phyloP scores from a whole-genome alignment of 1,140 invertebrate species.

The Zaprionus taronus region DNA sequence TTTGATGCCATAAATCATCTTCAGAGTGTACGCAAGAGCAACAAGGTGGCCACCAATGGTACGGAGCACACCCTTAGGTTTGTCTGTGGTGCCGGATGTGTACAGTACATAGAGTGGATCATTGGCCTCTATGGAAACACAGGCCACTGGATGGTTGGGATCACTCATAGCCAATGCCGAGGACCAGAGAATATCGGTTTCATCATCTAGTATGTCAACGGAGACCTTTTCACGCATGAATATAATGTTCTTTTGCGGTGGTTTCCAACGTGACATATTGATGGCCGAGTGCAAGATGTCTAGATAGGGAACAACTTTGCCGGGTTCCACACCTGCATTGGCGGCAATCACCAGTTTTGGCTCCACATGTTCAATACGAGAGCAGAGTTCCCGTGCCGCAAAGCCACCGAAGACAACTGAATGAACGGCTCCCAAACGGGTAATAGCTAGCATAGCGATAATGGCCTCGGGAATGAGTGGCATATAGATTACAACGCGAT shows the following conservation, averaged over 20 bases:
- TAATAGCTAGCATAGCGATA: conserved; percentile 93
- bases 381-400: conserved; percentile 93
- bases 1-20: conserved; percentile 91
- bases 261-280: conserved; percentile 88
- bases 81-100: conserved; percentile 95
- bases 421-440: conserved; percentile 93
- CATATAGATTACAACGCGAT: conserved; percentile 93
- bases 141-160: conserved; percentile 88
- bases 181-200: conserved; percentile 91
- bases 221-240: conserved; percentile 90
- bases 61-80: conserved; percentile 93
- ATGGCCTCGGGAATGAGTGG: conserved; percentile 95
- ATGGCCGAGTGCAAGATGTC: conserved; percentile 95
- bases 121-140: conserved; percentile 94
- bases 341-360: conserved; percentile 95
- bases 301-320: conserved; percentile 93
- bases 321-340: conserved; percentile 95
- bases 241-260: conserved; percentile 90
- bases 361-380: conserved; percentile 93
- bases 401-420: conserved; percentile 96
- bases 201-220: conserved; percentile 86
- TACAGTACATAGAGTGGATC: conserved; percentile 97
- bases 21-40: conserved; percentile 93
- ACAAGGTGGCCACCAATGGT: conserved; percentile 95
- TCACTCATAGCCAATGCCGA: conserved; percentile 87